Percentiles rank a stretch among this genome's conserved stretches.
Conservation (phyloP, 1,140 invertebrate species). For the Nilaparvata lugens region DNA sequence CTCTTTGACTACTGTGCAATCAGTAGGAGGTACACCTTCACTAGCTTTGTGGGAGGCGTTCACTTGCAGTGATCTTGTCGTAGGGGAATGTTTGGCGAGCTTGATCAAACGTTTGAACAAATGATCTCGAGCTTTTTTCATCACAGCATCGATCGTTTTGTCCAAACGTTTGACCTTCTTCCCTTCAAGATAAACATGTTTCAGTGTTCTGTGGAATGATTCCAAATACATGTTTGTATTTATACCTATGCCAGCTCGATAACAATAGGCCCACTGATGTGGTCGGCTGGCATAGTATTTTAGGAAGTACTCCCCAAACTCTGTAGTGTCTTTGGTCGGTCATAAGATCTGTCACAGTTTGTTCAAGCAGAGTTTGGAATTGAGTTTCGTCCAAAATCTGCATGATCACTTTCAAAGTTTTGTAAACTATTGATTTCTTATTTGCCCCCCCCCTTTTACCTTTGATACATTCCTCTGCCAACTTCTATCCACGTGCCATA, state of each 20-base stretch:
- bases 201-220: neutral
- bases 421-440: neutral
- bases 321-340: neutral
- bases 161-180: conserved; percentile 11
- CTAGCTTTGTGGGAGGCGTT: neutral
- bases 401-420: neutral
- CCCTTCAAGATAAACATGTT: conserved; percentile 9
- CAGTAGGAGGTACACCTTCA: neutral
- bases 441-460: neutral
- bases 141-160: conserved; percentile 8
- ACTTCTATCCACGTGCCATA: conserved; percentile 1
- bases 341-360: neutral
- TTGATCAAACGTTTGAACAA: conserved; percentile 13
- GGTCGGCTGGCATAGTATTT: neutral
- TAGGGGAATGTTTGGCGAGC: neutral
- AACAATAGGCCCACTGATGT: conserved; percentile 12
- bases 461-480: neutral
- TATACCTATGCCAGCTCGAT: neutral
- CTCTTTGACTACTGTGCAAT: neutral
- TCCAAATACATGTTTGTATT: conserved; percentile 11
- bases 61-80: neutral
- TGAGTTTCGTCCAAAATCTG: neutral
- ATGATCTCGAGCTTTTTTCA: conserved; percentile 2
- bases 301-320: conserved; percentile 9
- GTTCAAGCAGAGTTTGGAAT: neutral